These are phyloP conservation scores for Denticeps clupeoides DNA, from an alignment of 2,797 vertebrate species.

Conservation along the genomic window DNA sequence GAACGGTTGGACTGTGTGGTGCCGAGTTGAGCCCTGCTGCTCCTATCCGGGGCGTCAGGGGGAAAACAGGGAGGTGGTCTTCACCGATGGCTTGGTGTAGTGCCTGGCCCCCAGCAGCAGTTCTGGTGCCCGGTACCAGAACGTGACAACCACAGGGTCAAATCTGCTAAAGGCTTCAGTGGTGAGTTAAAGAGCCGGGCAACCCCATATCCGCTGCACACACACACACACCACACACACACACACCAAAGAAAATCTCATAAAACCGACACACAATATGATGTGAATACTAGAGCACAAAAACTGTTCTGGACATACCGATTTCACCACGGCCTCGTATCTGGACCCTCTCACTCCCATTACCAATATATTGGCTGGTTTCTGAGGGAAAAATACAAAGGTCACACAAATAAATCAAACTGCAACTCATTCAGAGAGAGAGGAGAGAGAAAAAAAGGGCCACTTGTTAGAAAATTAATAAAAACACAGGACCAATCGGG, in stretches of 20 bases:
- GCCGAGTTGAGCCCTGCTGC: too few species aligned
- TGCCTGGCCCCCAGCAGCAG: slow-evolving; percentile 95
- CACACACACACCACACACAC: slow-evolving; percentile 6
- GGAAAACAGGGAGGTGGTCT: too few species aligned
- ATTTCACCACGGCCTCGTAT: slow-evolving; percentile 99
- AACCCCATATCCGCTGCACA: slow-evolving; percentile 95
- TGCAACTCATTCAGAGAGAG: background rate
- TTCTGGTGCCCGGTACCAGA: slow-evolving; percentile 99
- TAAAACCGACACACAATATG: too few species aligned
- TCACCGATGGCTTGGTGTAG: slow-evolving; percentile 99
- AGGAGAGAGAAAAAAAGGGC: too few species aligned
- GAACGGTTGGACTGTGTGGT: too few species aligned
- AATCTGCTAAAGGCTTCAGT: slow-evolving; percentile 99
- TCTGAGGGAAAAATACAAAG: too few species aligned
- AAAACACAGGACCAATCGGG: too few species aligned
- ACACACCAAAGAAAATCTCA: too few species aligned
- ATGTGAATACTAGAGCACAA: too few species aligned
- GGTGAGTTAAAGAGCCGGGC: slow-evolving; percentile 99
- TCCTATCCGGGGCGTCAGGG: too few species aligned
- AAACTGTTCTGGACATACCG: slow-evolving; percentile 73
- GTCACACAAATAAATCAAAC: slow-evolving; percentile 5
- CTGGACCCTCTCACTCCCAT: too few species aligned
- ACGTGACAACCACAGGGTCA: slow-evolving; percentile 99
- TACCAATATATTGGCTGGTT: slow-evolving; percentile 99
- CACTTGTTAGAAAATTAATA: too few species aligned